Base-by-base conservation (phyloP, 2,888 invertebrate species). In the Epirrhoe tristata region DNA sequence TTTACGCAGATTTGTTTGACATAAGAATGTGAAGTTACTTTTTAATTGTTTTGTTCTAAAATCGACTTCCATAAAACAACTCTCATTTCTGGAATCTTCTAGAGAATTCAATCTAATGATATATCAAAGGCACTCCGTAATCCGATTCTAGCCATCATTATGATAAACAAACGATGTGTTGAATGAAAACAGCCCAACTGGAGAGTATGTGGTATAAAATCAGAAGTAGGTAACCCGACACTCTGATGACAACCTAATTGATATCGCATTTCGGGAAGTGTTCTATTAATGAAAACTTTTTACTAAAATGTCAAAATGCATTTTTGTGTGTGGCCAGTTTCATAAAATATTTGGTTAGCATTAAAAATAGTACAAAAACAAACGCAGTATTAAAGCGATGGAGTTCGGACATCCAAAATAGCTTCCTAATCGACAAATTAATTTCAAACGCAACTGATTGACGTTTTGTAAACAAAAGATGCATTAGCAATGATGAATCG, bases 401-500 rank as follows among this genome's bases (percentile, higher is more conserved):
- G 32, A 12, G 46, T 58, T 36, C 17, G 50, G 48, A 52, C 58
- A 64, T 59, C 66, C 69, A 67, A 67, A 63, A 51, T 43, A 58
- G 48, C 61, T 58, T 60, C 50, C 39, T 7, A 55, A 60, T 69
- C 63, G 56, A 66, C 69, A 62, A 69, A 58, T 67, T 55, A 51
- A 63, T 60, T 65, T 69, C 68, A 67, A 72, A 63, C 58, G 72
- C 32, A 60, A 74, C 73, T 64, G 77, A 82, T 77, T 79, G 85
- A 85, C 85, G 81, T 83, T 70, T 66, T 72, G 78, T 87, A 89
- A 90, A 91, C 88, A 85, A 81, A 77, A 79, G 77, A 78, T 86
- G 88, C 91, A 91, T 91, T 90, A 90, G 82, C 83, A 82, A 75
- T 87, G 87, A 90, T 87, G 82, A 82, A 87, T 86, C 68, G 81